A percentile compares a stretch with the other conserved stretches of the same genome.
phyloP scores from a whole-genome alignment of 2,888 invertebrate genomes.

The Mimachlamys varia region DNA sequence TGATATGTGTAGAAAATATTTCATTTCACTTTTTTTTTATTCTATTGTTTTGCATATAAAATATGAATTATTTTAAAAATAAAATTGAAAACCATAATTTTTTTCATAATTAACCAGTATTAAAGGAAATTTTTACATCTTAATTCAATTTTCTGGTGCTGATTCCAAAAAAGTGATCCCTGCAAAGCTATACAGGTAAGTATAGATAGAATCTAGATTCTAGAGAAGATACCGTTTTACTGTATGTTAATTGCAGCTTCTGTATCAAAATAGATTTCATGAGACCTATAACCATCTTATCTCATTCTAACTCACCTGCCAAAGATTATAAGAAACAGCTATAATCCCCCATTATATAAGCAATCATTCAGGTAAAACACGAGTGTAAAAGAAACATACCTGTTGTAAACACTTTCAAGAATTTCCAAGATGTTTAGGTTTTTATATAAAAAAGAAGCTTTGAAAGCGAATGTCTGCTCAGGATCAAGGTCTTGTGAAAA shows the following conservation, averaged over 20 bases:
- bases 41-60: too few species aligned
- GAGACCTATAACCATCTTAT: background rate
- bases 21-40: too few species aligned
- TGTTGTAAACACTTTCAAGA: background rate
- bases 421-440: background rate
- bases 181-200: background rate
- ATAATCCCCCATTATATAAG: background rate
- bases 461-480: background rate
- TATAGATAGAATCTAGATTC: background rate
- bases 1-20: too few species aligned
- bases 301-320: background rate
- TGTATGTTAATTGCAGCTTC: background rate
- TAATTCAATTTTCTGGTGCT: background rate
- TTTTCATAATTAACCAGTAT: background rate
- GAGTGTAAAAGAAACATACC: background rate
- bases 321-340: background rate
- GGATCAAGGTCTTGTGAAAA: background rate
- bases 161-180: background rate
- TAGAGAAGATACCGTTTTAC: background rate
- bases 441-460: background rate
- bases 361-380: background rate
- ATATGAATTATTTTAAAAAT: background rate
- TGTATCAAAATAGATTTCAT: background rate
- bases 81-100: too few species aligned
- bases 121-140: background rate